A percentile compares a stretch with the other conserved stretches of the same genome.
These are phyloP conservation scores for Palloptera scutellata DNA, from an alignment of 2,888 invertebrate species.

Conservation along the genomic window DNA sequence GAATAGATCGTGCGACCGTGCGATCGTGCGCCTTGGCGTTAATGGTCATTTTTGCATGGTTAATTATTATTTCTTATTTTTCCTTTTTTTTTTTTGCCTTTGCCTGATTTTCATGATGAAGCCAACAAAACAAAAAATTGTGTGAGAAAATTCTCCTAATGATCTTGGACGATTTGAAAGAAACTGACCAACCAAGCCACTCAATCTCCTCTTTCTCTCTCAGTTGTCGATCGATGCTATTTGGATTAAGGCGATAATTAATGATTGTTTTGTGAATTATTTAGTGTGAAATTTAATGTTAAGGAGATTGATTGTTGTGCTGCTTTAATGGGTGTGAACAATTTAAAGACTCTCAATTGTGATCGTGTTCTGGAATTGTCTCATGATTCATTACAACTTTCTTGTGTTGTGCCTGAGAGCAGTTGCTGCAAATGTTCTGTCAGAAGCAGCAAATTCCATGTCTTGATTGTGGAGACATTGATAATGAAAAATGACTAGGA, in stretches of 20 bases:
- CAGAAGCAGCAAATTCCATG: no score
- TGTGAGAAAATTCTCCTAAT: constrained; percentile 55
- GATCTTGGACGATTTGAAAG: constrained; percentile 34
- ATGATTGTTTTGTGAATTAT: constrained; percentile 44
- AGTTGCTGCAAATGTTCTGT: no score
- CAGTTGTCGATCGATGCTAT: constrained; percentile 30
- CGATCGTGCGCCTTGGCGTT: constrained; percentile 40
- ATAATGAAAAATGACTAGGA: no score
- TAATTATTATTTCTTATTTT: constrained; percentile 51
- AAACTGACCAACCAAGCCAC: not conserved
- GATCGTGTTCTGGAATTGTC: no score
- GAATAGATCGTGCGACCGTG: not conserved
- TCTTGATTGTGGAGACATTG: no score
- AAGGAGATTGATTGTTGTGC: no score
- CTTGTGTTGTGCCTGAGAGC: no score
- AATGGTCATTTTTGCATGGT: constrained; percentile 61
- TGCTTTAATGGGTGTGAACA: no score
- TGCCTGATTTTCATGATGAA: not conserved
- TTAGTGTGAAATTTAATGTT: constrained; percentile 19
- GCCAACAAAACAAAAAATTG: constrained; percentile 25
- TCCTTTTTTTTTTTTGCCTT: no score
- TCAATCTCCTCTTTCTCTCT: not conserved
- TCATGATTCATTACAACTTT: no score
- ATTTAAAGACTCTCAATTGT: no score
- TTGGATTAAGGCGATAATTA: constrained; percentile 57